Percentiles rank a stretch among this genome's conserved stretches.
These are phyloP conservation scores for Dryoscopus gambensis DNA, from an alignment of 2,113 vertebrate species.

Conservation along the genomic window DNA sequence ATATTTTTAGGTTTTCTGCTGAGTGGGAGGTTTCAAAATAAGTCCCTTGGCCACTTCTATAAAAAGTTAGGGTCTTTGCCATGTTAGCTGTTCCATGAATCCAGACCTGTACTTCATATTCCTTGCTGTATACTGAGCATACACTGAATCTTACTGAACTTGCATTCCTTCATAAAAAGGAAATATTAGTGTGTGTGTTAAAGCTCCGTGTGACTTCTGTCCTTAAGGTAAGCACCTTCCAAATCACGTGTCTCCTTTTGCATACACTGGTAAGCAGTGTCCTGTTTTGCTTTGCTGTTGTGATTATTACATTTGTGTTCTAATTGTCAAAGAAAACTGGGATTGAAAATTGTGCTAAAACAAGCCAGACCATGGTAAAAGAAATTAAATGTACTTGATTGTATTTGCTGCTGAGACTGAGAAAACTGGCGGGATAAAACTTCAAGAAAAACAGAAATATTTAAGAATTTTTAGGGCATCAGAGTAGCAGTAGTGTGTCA, in stretches of 20 bases:
- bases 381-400: background rate
- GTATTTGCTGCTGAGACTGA: background rate
- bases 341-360: background rate
- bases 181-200: background rate
- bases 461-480: background rate
- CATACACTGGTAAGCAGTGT: background rate
- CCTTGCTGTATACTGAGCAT: background rate
- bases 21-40: background rate
- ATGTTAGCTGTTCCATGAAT: background rate
- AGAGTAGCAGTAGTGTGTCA: background rate
- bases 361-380: background rate
- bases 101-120: background rate
- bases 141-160: background rate
- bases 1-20: background rate
- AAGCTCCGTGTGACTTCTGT: conserved; percentile 16
- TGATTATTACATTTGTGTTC: background rate
- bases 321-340: conserved; percentile 55
- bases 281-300: conserved; percentile 12
- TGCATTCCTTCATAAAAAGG: background rate
- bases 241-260: background rate
- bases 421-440: background rate
- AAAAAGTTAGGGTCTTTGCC: background rate
- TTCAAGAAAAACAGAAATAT: background rate
- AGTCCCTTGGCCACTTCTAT: background rate
- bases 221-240: conserved; percentile 19